These are phyloP conservation scores for Drosophila fulvimacula DNA, from an alignment of 2,888 invertebrate genomes.

Conservation along the genomic window DNA sequence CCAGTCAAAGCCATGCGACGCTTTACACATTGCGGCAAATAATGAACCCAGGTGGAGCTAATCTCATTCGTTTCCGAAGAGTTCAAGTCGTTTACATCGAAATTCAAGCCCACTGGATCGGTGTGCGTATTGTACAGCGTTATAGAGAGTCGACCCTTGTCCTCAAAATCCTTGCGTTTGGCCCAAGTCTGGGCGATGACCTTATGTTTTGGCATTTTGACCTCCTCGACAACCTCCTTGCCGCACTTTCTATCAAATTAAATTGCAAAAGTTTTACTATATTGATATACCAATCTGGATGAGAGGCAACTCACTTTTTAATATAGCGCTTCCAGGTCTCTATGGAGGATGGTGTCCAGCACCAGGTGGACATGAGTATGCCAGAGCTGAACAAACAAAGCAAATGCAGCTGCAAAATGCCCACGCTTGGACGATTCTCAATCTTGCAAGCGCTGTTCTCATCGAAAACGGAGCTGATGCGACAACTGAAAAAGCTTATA, in stretches of 20 bases:
- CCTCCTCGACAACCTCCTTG: constrained; percentile 88
- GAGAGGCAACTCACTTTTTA: constrained; percentile 87
- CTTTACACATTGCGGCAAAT: constrained; percentile 93
- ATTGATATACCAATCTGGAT: too few relatives aligned
- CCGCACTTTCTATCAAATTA: constrained; percentile 88
- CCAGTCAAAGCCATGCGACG: constrained; percentile 93
- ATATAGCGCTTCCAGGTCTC: constrained; percentile 94
- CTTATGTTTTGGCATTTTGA: constrained; percentile 93
- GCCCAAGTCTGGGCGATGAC: constrained; percentile 96
- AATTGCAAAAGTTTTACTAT: not conserved
- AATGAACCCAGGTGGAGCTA: constrained; percentile 96
- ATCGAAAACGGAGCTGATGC: constrained; percentile 82
- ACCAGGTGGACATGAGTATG: constrained; percentile 96
- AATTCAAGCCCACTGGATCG: constrained; percentile 94
- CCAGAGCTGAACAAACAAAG: constrained; percentile 93
- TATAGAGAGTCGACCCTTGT: constrained; percentile 93
- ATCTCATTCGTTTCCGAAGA: constrained; percentile 92
- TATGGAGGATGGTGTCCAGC: constrained; percentile 94
- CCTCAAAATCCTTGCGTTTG: constrained; percentile 93
- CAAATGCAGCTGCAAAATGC: constrained; percentile 92
- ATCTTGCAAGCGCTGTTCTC: constrained; percentile 87
- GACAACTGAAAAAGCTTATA: constrained; percentile 78
- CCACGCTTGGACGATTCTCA: constrained; percentile 91
- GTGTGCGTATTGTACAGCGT: constrained; percentile 94
- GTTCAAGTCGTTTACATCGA: constrained; percentile 87